Percentiles rank a stretch among this genome's conserved stretches.
phyloP scores from a whole-genome alignment of 2,113 vertebrate genomes.

The Stigmatopora nigra region DNA sequence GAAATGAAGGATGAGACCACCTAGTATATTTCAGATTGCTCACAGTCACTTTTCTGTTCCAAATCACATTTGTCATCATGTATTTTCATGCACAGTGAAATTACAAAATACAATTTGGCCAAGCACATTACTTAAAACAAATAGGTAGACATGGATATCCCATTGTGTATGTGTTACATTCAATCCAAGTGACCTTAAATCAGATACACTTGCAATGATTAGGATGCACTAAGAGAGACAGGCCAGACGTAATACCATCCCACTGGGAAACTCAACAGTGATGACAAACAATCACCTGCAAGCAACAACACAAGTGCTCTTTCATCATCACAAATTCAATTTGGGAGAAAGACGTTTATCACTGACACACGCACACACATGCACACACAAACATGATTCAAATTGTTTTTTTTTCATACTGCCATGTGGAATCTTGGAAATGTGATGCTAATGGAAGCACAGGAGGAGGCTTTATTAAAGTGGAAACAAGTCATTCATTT shows the following conservation, averaged over 20 bases:
- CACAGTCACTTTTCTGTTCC: conserved; percentile 14
- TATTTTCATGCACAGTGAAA: conserved; percentile 17
- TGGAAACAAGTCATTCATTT: conserved; percentile 15
- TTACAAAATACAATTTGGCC: background rate
- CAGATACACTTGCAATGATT: conserved; percentile 42
- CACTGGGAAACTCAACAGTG: conserved; percentile 41
- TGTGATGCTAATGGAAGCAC: conserved; percentile 34
- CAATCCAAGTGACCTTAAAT: conserved; percentile 38
- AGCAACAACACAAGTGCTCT: conserved; percentile 53
- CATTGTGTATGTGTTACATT: background rate
- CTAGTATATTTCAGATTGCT: conserved; percentile 6
- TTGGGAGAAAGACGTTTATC: conserved; percentile 37
- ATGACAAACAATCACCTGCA: conserved; percentile 61
- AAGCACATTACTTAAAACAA: background rate
- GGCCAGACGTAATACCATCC: conserved; percentile 35
- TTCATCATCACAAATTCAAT: conserved; percentile 62
- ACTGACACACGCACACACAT: background rate
- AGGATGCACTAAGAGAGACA: conserved; percentile 36
- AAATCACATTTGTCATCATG: conserved; percentile 13
- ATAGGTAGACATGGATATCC: background rate
- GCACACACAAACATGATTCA: background rate
- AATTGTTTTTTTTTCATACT: conserved; percentile 13
- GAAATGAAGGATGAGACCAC: background rate
- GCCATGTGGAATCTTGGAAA: conserved; percentile 24
- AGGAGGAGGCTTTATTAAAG: conserved; percentile 19